Evolutionary conservation across 2,113 vertebrate genomes (phyloP).

Genomic region (Hiodon alosoides): DNA sequence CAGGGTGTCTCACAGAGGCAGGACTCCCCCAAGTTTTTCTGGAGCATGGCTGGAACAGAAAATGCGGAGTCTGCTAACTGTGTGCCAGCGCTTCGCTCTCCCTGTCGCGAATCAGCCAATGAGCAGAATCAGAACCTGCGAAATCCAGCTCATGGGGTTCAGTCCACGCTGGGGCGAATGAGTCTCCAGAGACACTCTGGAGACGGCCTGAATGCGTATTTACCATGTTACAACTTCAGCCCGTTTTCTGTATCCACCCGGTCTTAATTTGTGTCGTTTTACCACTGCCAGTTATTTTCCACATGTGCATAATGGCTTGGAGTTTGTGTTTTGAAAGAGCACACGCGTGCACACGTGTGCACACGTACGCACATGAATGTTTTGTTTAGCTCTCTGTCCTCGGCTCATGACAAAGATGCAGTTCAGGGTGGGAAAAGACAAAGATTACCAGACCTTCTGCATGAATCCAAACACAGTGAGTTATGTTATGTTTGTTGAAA

Average conservation of each 20-base stretch:
- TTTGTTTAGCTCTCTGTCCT: neutral
- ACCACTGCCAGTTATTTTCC: no score
- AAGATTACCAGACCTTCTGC: neutral
- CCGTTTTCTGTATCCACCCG: no score
- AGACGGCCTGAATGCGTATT: no score
- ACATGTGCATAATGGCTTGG: no score
- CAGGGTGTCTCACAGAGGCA: conserved; percentile 89
- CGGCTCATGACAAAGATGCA: conserved; percentile 33
- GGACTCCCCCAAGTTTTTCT: conserved; percentile 75
- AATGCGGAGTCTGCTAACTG: neutral
- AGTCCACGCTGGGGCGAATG: no score
- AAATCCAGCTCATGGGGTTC: neutral
- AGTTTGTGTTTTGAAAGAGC: no score
- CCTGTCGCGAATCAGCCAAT: neutral
- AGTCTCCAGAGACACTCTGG: neutral
- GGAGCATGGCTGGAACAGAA: conserved; percentile 53
- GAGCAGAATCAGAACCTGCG: neutral
- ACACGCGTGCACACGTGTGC: no score
- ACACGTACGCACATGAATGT: no score
- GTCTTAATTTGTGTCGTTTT: no score
- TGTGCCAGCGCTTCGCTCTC: neutral
- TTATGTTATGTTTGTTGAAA: conserved; percentile 44
- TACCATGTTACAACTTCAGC: no score
- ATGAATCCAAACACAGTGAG: conserved; percentile 37
- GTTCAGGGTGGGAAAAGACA: conserved; percentile 28